These are phyloP conservation scores for Pheosia gnoma DNA, from an alignment of 2,888 invertebrate species.

Conservation along the genomic window DNA sequence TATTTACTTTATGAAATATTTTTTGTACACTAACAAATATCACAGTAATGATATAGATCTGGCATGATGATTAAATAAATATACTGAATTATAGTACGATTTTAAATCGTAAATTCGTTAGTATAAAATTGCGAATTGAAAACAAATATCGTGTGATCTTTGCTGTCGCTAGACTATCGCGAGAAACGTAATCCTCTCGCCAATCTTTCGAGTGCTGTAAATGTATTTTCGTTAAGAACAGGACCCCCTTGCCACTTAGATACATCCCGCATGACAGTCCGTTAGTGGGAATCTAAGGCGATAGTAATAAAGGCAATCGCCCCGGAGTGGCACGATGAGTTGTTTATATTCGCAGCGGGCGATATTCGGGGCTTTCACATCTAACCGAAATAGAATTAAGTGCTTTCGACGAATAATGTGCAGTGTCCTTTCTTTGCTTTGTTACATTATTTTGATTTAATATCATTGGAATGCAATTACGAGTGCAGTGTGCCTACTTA, in stretches of 20 bases:
- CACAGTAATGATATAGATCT: no score
- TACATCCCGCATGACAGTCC: not conserved
- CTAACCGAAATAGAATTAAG: slow-evolving; percentile 70
- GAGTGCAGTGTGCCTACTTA: no score
- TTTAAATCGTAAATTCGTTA: no score
- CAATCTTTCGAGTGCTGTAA: no score
- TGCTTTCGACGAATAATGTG: slow-evolving; percentile 67
- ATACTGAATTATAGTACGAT: no score
- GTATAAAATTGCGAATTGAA: no score
- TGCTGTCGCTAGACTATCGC: no score
- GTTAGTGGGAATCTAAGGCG: slow-evolving; percentile 1
- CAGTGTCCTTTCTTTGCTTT: slow-evolving; percentile 44
- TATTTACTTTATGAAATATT: not conserved
- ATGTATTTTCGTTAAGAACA: not conserved
- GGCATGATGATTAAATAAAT: no score
- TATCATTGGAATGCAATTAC: not conserved
- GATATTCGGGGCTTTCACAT: slow-evolving; percentile 48
- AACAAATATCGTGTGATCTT: no score
- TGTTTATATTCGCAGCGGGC: slow-evolving; percentile 49
- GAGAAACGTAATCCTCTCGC: no score
- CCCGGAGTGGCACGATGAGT: slow-evolving; percentile 43
- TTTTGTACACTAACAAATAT: not conserved
- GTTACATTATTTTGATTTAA: slow-evolving; percentile 3
- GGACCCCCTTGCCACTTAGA: not conserved
- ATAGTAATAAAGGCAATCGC: slow-evolving; percentile 8